Evolutionary conservation across 2,797 vertebrate genomes (phyloP).

Genomic region (Labeo calbasu): DNA sequence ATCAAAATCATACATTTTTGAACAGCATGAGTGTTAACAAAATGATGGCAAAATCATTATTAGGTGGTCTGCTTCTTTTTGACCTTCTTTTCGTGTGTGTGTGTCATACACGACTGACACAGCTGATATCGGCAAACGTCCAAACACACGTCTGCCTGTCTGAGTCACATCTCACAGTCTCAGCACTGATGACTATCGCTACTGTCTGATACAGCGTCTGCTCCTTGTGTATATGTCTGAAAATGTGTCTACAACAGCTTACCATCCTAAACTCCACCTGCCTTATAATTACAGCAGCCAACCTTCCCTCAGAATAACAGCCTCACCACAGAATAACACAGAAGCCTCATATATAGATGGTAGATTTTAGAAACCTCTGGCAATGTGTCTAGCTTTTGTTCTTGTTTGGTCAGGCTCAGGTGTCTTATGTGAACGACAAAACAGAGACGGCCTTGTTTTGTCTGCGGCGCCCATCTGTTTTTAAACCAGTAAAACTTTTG

Average conservation of each 20-base stretch:
- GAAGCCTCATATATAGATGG: not conserved
- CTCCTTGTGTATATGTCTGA: conserved; percentile 39
- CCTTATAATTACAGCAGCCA: conserved; percentile 27
- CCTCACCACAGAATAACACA: conserved; percentile 14
- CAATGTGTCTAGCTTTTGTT: conserved; percentile 21
- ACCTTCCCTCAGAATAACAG: conserved; percentile 38
- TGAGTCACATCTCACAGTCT: conserved; percentile 44
- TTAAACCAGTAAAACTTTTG: conserved; percentile 53
- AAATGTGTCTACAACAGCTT: conserved; percentile 40
- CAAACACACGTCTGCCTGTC: conserved; percentile 35
- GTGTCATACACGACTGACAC: conserved; percentile 33
- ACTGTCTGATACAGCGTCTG: conserved; percentile 50
- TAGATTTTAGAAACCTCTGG: not conserved
- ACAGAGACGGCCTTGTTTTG: conserved; percentile 39
- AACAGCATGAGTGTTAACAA: not conserved
- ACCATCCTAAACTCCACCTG: conserved; percentile 24
- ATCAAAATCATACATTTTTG: not conserved
- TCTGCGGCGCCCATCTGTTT: conserved; percentile 54
- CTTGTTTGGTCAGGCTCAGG: conserved; percentile 46
- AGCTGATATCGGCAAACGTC: conserved; percentile 32
- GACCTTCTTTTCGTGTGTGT: conserved; percentile 23
- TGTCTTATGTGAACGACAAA: conserved; percentile 33
- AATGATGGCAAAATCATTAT: not conserved
- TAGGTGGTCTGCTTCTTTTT: conserved; percentile 6
- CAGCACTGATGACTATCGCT: conserved; percentile 42